phyloP scores from a whole-genome alignment of 2,888 invertebrate genomes.

The Kuschelorhynchus macadamiae region DNA sequence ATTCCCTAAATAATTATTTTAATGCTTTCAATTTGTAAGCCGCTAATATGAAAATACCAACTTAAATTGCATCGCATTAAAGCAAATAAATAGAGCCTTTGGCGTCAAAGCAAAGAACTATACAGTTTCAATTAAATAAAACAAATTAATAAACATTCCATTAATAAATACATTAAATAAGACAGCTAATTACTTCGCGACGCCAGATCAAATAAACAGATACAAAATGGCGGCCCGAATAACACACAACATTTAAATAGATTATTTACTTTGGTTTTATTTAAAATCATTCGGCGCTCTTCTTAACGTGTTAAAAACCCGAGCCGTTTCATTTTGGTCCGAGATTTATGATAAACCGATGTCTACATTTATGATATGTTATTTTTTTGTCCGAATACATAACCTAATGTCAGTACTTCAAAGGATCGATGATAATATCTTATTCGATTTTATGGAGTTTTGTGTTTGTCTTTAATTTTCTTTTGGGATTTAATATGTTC shows the following conservation, averaged over 20 bases:
- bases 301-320: conserved; percentile 31
- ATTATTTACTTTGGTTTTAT: conserved; percentile 42
- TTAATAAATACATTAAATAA: conserved; percentile 67
- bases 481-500: conserved; percentile 22
- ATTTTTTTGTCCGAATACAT: conserved; percentile 31
- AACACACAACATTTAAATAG: conserved; percentile 41
- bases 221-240: conserved; percentile 43
- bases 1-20: too few relatives aligned
- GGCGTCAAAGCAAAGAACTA: conserved; percentile 36
- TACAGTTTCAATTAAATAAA: conserved; percentile 58
- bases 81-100: conserved; percentile 29
- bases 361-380: conserved; percentile 20
- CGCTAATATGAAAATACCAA: background rate
- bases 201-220: conserved; percentile 67
- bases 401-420: conserved; percentile 32
- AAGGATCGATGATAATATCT: conserved; percentile 41
- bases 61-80: conserved; percentile 23
- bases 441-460: conserved; percentile 42
- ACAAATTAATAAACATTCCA: conserved; percentile 66
- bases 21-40: background rate
- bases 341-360: conserved; percentile 39
- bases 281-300: conserved; percentile 31
- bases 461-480: conserved; percentile 40
- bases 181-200: conserved; percentile 64
- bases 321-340: conserved; percentile 10